Base-by-base conservation (phyloP, 2,797 vertebrate species). In the Pterois miles region DNA sequence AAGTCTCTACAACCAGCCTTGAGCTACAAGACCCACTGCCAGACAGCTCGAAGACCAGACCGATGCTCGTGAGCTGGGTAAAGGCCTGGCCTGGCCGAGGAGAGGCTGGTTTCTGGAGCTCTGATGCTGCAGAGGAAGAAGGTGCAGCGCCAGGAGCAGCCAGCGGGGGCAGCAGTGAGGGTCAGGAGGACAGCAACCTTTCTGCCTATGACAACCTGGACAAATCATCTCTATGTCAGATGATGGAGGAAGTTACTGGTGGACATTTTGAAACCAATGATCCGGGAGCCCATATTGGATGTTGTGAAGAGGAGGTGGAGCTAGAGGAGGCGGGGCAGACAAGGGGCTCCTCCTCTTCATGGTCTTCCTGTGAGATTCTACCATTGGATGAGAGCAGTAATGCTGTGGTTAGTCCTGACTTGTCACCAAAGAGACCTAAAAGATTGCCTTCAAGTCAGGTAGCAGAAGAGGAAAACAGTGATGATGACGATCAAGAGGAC, bases 171-270 rank as follows among this genome's bases (percentile, higher is more conserved):
- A 92, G 92, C 80, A 93, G 94, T 48, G 91, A 94, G 22, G 86
- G 81, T 8, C 91, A 93, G 56, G 94, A 94, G 48, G 93, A 94
- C 46, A 95, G 94, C 84, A 92, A 81, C 3, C 73, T 90, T 2
- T 96, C 95, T 2, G 92, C 88, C 25, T 96, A 96, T 1, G 95
- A 96, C 81, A 96, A 96, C 80, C 75, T 95, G 68, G 82, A 91
- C 46, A 82, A 64, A 65, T 66, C 7, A 13, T 80, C 85, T 58
- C 23, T 27, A 2, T 2, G 4, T 38, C 68, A 67, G 18, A 71
- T 4, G 4, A 52, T 68, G 64, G 74, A 86, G 18, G 78, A 85
- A 0, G 63, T 62, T 14, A 18, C n/a, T 11, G 34, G n/a, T 25
- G 77, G 40, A 50, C 34, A 38, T 20, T 48, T 60, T 65, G 70